Evolutionary conservation across 2,797 vertebrate species (phyloP), one percentile per base, ranked within the genome.

Genomic region (Sarcoramphus papa): DNA sequence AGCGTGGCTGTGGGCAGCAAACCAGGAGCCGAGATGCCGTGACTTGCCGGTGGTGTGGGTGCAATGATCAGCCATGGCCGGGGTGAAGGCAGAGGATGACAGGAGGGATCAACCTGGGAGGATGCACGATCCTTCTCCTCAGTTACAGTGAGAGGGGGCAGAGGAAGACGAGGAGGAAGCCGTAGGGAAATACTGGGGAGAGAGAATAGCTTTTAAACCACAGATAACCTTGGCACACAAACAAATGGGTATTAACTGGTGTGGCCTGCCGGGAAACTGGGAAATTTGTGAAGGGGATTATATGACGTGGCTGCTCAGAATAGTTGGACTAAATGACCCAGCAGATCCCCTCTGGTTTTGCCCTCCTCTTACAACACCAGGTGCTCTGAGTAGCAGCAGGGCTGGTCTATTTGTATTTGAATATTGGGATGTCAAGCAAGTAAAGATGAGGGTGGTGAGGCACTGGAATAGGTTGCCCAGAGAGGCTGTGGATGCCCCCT

Each of bases 201-300:
- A 53, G 54, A 73, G 84, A 82, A 88, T 2, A 76, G 59, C 78
- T 79, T 89, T 91, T 73, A 92, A 93, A 87, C 54, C 1, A 0
- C 63, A 79, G 90, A 76, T 83, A 77, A 76, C 2, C 0, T n/a
- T 95, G 94, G 96, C 91, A 67, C 67, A 70, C 0, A 2, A 92
- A 91, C 87, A 92, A 95, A 92, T 74, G 91, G 91, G 87, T 91
- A 91, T 95, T 94, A 95, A 82, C 37, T 79, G 81, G 37, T 87
- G 63, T 81, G 85, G 67, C 51, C 89, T 91, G 87, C 62, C 1
- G 21, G 68, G 91, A 95, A 51, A 75, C 72, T 56, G 81, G 56
- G 67, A 95, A 95, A 93, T 90, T 93, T 85, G 63, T 89, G 84
- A 57, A 27, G 56, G 92, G 62, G 91, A 92, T 96, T 96, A 90